Conservation (phyloP, 2,113 vertebrate genomes). For the Oncorhynchus masou region DNA sequence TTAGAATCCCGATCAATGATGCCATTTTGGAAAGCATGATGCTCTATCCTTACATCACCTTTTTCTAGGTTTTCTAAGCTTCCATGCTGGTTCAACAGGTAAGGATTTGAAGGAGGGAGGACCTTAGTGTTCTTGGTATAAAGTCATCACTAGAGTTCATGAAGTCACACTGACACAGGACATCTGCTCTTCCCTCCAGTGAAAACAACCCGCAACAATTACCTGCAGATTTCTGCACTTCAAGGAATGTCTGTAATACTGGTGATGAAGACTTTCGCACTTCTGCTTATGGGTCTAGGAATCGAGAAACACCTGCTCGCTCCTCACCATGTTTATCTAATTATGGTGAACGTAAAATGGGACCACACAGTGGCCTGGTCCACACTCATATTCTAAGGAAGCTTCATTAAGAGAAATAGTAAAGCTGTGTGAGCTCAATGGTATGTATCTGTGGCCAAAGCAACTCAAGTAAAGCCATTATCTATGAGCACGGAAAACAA, state of each 20-base stretch:
- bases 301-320: too few species aligned
- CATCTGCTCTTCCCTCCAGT: background rate
- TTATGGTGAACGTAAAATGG: too few species aligned
- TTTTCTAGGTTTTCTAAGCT: background rate
- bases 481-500: too few species aligned
- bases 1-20: background rate
- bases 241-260: background rate
- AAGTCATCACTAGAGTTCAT: background rate
- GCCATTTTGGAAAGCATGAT: background rate
- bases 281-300: too few species aligned
- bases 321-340: too few species aligned
- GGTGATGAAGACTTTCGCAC: background rate
- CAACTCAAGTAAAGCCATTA: background rate
- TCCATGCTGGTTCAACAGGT: background rate
- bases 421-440: too few species aligned
- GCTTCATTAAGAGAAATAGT: too few species aligned
- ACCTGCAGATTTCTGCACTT: background rate
- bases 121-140: background rate
- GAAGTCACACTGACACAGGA: background rate
- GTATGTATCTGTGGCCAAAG: background rate
- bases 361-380: too few species aligned
- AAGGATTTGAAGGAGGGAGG: background rate
- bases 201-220: conserved; percentile 11
- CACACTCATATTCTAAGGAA: too few species aligned
- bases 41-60: background rate